Conservation (phyloP, 2,888 invertebrate genomes). For the Pantelozetes paolii region DNA sequence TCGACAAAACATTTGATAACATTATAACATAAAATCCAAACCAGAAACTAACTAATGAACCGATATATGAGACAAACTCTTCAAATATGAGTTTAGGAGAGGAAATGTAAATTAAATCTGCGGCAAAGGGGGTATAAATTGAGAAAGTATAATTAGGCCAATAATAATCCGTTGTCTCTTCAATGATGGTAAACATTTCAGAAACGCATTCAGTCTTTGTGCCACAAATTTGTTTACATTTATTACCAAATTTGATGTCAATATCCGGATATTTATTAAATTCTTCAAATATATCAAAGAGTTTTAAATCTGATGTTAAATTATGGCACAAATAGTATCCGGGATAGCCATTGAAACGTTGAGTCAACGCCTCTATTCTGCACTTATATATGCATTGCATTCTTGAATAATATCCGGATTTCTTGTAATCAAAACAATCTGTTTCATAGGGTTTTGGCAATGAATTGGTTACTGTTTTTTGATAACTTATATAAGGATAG, state of each 20-base stretch:
- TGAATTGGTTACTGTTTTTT: neutral
- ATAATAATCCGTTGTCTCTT: neutral
- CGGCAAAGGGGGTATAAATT: neutral
- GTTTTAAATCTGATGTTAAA: neutral
- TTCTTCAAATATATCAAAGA: neutral
- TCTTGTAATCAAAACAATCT: neutral
- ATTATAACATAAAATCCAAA: neutral
- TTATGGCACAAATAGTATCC: neutral
- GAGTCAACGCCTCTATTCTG: neutral
- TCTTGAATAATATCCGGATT: neutral
- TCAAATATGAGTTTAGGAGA: neutral
- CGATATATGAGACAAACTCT: conserved; percentile 4
- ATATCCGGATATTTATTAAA: neutral
- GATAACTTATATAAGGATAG: neutral
- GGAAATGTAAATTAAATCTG: neutral
- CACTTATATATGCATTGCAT: neutral
- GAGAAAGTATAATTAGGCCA: neutral
- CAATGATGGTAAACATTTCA: neutral
- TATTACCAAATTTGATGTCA: neutral
- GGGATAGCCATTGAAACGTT: neutral
- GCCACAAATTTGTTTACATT: neutral
- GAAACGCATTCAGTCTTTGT: neutral
- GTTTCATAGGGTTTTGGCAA: neutral
- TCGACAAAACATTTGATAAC: neutral
- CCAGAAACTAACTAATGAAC: neutral